A percentile compares a stretch with the other conserved stretches of the same genome.
Evolutionary conservation across 2,888 invertebrate species (phyloP).

Genomic region (Leucophenga maculata): DNA sequence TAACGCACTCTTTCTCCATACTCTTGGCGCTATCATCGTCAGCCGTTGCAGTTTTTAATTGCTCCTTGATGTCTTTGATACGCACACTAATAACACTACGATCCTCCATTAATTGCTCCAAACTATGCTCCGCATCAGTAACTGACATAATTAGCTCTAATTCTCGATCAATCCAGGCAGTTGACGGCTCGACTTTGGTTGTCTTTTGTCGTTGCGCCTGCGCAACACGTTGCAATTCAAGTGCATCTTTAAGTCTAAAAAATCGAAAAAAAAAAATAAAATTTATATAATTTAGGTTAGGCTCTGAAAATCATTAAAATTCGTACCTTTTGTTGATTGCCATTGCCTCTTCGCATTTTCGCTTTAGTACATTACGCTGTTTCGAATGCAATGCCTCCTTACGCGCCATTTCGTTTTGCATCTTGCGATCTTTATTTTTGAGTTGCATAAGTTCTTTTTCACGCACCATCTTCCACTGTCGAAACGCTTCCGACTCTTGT

Average conservation of each 20-base stretch:
- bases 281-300: neutral
- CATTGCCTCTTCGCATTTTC: slow-evolving; percentile 91
- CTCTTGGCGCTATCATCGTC: slow-evolving; percentile 13
- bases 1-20: slow-evolving; percentile 45
- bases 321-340: slow-evolving; percentile 83
- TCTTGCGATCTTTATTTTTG: slow-evolving; percentile 86
- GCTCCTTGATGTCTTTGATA: slow-evolving; percentile 48
- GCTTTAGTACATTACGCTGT: slow-evolving; percentile 86
- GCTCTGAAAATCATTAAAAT: neutral
- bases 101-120: slow-evolving; percentile 84
- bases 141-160: slow-evolving; percentile 84
- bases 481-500: slow-evolving; percentile 86
- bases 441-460: slow-evolving; percentile 86
- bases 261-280: neutral
- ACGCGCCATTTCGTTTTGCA: slow-evolving; percentile 85
- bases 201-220: slow-evolving; percentile 59
- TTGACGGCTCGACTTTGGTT: slow-evolving; percentile 74
- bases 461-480: slow-evolving; percentile 84
- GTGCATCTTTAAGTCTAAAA: slow-evolving; percentile 49
- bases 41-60: slow-evolving; percentile 21
- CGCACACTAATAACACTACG: slow-evolving; percentile 74
- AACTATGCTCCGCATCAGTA: slow-evolving; percentile 83
- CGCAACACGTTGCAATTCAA: slow-evolving; percentile 66
- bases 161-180: slow-evolving; percentile 82
- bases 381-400: slow-evolving; percentile 85